Evolutionary conservation across 2,113 vertebrate genomes (phyloP), one percentile per base, ranked within the genome.

Genomic region (Tachuris rubrigastra): DNA sequence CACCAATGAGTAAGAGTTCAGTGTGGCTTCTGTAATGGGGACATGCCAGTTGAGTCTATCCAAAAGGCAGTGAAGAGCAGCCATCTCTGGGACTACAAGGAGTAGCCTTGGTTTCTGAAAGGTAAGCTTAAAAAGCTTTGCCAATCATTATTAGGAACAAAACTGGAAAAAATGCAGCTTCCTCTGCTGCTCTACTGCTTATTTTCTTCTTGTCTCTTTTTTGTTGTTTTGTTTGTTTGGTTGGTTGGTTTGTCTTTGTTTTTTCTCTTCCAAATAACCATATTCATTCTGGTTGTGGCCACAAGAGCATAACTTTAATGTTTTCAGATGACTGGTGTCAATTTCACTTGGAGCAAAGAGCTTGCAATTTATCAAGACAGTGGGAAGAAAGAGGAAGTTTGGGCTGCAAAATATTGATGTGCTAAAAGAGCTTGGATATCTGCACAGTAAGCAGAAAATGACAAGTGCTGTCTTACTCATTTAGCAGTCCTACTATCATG

Each of bases 1-100:
- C 4, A 2, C 10, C 13, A 53, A 11, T 33, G n/a, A 50, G 24
- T 20, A 37, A 81, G n/a, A 2, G 0, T 10, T 24, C 2, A 3
- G 7, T 49, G 37, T 49, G 58, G 7, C 18, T 73, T 76, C 27
- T 3, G 0, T 68, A 74, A 28, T 27, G 20, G 46, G 20, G 46
- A 52, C 19, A 46, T 10, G 21, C 10, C 18, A 4, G 3, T 42
- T 83, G 30, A 59, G 31, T 30, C n/a, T 59, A 35, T 9, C 14
- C 59, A 58, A 41, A 79, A 66, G 49, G 66, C 12, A 76, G 18
- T 1, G 2, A 37, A 76, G 9, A 56, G 9, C 20, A 73, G 44
- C 23, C 24, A 14, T 52, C 49, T 30, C 4, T 39, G 41, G 6
- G 21, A 47, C 28, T 77, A 37, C n/a, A 7, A 52, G 35, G 3